Percentiles rank a stretch among this genome's conserved stretches.
Conservation (phyloP, 2,113 vertebrate species). For the Trichechus manatus region DNA sequence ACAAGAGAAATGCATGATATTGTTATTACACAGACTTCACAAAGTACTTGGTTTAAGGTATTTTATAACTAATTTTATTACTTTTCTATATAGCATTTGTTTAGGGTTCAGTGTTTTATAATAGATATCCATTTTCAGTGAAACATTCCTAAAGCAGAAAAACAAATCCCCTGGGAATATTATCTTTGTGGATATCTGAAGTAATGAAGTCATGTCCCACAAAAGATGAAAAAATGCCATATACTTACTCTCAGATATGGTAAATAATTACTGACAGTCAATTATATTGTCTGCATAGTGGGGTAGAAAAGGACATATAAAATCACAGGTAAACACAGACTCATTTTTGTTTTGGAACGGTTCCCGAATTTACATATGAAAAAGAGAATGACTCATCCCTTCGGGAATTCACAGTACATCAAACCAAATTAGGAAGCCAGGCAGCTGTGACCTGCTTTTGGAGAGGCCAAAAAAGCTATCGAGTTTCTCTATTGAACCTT, state of each 20-base stretch:
- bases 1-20: slow-evolving; percentile 50
- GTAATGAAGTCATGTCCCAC: not conserved
- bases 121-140: not conserved
- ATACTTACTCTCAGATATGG: not conserved
- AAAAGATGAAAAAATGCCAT: slow-evolving; percentile 57
- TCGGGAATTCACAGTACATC: slow-evolving; percentile 78
- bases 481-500: slow-evolving; percentile 69
- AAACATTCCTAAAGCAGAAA: slow-evolving; percentile 55
- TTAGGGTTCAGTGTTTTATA: slow-evolving; percentile 37
- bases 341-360: slow-evolving; percentile 59
- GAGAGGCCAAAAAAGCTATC: slow-evolving; percentile 73
- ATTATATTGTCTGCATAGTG: not conserved
- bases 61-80: slow-evolving; percentile 52
- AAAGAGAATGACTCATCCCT: slow-evolving; percentile 68
- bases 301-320: not conserved
- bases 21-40: not conserved
- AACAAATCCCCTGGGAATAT: slow-evolving; percentile 38
- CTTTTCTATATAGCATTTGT: not conserved
- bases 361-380: slow-evolving; percentile 72
- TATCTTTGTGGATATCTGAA: not conserved
- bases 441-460: slow-evolving; percentile 80
- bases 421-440: slow-evolving; percentile 81
- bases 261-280: not conserved
- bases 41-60: not conserved
- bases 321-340: slow-evolving; percentile 18